Evolutionary conservation across 2,888 invertebrate genomes (phyloP).

Genomic region (Ommatoiulus sabulosus): DNA sequence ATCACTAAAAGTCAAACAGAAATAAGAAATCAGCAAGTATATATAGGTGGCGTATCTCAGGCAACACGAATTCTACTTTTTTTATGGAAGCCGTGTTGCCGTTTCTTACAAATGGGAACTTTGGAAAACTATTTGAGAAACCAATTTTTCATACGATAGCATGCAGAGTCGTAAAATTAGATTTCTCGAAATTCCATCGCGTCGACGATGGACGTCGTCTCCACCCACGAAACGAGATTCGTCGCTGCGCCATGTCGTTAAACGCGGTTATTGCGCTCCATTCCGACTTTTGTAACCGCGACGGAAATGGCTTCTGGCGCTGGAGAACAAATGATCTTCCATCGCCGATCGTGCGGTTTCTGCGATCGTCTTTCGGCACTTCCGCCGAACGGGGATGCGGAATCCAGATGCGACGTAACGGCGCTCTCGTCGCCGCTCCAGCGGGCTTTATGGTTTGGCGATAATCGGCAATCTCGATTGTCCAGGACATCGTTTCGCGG

Average conservation of each 20-base stretch:
- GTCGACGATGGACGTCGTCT: not conserved
- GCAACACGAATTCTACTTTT: too few relatives aligned
- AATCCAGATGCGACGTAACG: not conserved
- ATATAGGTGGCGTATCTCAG: too few relatives aligned
- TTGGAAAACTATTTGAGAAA: not conserved
- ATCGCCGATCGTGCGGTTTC: too few relatives aligned
- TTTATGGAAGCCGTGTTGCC: too few relatives aligned
- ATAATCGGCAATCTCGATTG: not conserved
- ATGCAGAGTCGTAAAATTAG: not conserved
- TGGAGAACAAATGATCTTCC: too few relatives aligned
- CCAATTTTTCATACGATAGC: not conserved
- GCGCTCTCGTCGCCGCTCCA: too few relatives aligned
- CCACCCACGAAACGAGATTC: not conserved
- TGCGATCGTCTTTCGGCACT: not conserved
- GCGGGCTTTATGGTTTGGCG: not conserved
- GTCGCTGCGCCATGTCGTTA: too few relatives aligned
- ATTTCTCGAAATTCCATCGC: not conserved
- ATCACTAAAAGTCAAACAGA: too few relatives aligned
- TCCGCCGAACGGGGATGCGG: constrained; percentile 29
- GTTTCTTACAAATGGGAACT: too few relatives aligned
- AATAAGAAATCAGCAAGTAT: too few relatives aligned
- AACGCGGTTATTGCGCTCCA: not conserved
- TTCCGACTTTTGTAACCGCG: not conserved
- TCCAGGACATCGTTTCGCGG: not conserved
- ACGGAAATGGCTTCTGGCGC: too few relatives aligned